A percentile compares a stretch with the other conserved stretches of the same genome.
These are phyloP conservation scores for Brachyhypopomus gauderio DNA, from an alignment of 2,113 vertebrate species.

Conservation along the genomic window DNA sequence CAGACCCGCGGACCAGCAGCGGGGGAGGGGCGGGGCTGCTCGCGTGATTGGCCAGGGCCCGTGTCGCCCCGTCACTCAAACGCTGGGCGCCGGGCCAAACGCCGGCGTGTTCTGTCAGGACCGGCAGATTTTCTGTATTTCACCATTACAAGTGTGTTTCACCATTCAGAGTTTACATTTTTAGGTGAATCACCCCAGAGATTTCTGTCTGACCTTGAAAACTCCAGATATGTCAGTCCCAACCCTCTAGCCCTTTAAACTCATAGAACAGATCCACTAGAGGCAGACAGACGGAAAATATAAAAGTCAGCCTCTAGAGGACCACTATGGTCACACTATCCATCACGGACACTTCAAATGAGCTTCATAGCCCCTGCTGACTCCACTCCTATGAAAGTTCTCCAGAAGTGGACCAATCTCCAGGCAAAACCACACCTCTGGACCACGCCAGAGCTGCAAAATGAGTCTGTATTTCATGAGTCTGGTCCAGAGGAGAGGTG, in stretches of 20 bases:
- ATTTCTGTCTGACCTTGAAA: slow-evolving; percentile 17
- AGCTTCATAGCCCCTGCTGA: slow-evolving; percentile 31
- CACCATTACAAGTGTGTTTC: background rate
- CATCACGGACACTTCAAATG: slow-evolving; percentile 33
- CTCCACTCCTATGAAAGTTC: slow-evolving; percentile 22
- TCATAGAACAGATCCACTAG: slow-evolving; percentile 9
- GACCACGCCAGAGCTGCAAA: background rate
- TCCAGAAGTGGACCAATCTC: slow-evolving; percentile 12
- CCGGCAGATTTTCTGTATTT: slow-evolving; percentile 2
- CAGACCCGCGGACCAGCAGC: slow-evolving; percentile 40
- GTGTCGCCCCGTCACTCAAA: slow-evolving; percentile 51
- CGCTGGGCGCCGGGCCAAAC: slow-evolving; percentile 18
- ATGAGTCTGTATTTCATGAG: background rate
- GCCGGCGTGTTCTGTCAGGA: slow-evolving; percentile 47
- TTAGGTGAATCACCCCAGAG: background rate
- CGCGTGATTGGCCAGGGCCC: slow-evolving; percentile 39
- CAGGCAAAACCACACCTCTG: background rate
- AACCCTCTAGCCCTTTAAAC: slow-evolving; percentile 15
- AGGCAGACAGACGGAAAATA: slow-evolving; percentile 20
- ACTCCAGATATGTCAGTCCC: slow-evolving; percentile 19
- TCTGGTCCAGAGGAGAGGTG: background rate
- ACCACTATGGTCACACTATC: slow-evolving; percentile 34
- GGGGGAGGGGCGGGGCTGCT: slow-evolving; percentile 37
- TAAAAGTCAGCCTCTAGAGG: slow-evolving; percentile 37
- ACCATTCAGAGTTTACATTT: background rate